Evolutionary conservation across 2,888 invertebrate genomes (phyloP), one percentile per base, ranked within the genome.

Genomic region (Trissolcus japonicus): DNA sequence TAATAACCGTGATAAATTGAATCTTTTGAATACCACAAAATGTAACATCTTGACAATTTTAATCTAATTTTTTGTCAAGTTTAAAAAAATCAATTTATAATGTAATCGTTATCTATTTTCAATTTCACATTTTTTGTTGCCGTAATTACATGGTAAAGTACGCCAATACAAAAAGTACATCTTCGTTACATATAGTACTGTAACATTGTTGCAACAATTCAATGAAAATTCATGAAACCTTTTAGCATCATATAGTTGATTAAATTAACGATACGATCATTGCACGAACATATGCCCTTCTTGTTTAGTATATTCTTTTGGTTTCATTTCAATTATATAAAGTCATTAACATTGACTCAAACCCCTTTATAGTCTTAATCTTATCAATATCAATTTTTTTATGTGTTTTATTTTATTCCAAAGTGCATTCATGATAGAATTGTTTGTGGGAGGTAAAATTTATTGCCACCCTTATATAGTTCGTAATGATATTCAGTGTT

Each of bases 211-310:
- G 17, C n/a, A 54, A 56, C 57, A 63, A 6, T 65, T 41, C 48
- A 54, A 73, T 55, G 35, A 60, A 66, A 59, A 73, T 73, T 21
- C 73, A 66, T 66, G 65, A 66, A 54, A 48, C 21, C 59, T 65
- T 65, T 65, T 57, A 65, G 48, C 54, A 59, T 21, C 17, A 21
- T 53, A 65, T 59, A 59, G 54, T 72, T 54, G 53, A 72, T 54
- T 62, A 25, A 50, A 50, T 50, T 40, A 51, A 50, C 9, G 61
- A 56, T 62, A 69, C 55, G 55, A 59, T 53, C 48, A 59, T 53
- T 40, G 6, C 6, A 13, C 0, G n/a, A 9, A 57, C 60, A 67
- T 53, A 67, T 16, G 67, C 53, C 59, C 14, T 50, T 57, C 43
- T 43, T 9, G 35, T 9, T 35, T 35, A 35, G 35, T 35, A 35